These are phyloP conservation scores for Caenorhabditis sp. DNA, from an alignment of 2,888 invertebrate genomes.

Conservation along the genomic window DNA sequence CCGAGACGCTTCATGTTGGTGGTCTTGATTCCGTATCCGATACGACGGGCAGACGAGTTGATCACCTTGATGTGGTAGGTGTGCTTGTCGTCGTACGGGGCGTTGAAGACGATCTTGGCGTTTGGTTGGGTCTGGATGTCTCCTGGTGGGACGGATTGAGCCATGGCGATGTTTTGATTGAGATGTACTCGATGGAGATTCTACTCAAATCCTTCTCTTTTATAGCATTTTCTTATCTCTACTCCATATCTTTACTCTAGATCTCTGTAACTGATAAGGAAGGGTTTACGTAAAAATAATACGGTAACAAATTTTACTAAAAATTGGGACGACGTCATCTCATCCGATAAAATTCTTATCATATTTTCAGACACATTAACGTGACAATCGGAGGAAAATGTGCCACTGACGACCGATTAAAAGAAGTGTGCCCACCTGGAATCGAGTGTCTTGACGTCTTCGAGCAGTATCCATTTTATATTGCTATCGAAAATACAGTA, in stretches of 20 bases:
- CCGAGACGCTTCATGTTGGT: conserved; percentile 59
- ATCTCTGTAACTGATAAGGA: background rate
- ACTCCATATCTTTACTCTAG: background rate
- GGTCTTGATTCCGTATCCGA: conserved; percentile 55
- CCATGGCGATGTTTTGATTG: conserved; percentile 61
- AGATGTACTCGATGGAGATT: conserved; percentile 10
- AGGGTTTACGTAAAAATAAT: background rate
- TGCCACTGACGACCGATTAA: conserved; percentile 57
- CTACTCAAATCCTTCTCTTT: background rate
- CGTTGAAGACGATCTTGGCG: conserved; percentile 78
- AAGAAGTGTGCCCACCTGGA: conserved; percentile 70
- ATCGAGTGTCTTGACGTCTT: conserved; percentile 65
- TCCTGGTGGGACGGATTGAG: conserved; percentile 67
- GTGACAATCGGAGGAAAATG: conserved; percentile 80
- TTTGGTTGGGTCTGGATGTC: conserved; percentile 69
- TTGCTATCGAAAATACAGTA: conserved; percentile 80
- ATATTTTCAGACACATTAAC: conserved; percentile 74
- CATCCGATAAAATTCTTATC: no score
- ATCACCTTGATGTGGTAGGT: conserved; percentile 74
- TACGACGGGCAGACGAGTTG: conserved; percentile 67
- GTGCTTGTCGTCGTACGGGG: conserved; percentile 80
- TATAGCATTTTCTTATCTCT: conserved; percentile 1
- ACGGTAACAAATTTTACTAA: no score
- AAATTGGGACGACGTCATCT: no score
- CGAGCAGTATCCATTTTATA: conserved; percentile 78